Evolutionary conservation across 2,113 vertebrate species (phyloP).

Genomic region (Rhabdornis inornatus): DNA sequence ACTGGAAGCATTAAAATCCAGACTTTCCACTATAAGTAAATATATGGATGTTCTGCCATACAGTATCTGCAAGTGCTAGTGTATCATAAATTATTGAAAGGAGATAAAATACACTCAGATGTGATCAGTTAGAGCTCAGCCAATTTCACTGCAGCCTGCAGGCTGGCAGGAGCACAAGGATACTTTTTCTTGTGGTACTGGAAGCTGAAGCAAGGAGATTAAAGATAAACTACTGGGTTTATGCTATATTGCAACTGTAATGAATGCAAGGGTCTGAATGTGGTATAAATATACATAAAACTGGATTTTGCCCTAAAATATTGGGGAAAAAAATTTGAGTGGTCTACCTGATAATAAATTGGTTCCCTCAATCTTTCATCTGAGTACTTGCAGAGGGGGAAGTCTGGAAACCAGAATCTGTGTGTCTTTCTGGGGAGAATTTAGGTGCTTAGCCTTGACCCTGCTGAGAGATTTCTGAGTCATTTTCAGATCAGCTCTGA

Average conservation of each 20-base stretch:
- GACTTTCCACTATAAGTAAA: background rate
- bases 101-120: background rate
- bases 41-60: background rate
- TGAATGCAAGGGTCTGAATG: background rate
- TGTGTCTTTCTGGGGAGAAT: background rate
- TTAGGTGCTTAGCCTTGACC: background rate
- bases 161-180: background rate
- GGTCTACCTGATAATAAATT: background rate
- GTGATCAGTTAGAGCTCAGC: background rate
- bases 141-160: background rate
- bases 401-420: background rate
- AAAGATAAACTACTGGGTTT: background rate
- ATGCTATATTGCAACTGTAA: background rate
- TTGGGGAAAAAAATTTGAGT: background rate
- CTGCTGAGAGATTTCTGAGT: background rate
- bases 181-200: background rate
- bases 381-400: background rate
- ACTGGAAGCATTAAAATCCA: background rate
- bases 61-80: background rate
- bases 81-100: background rate
- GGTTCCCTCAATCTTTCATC: background rate
- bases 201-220: background rate
- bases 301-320: background rate
- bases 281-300: background rate
- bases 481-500: background rate